Percentiles rank a stretch among this genome's conserved stretches.
Conservation (phyloP, 2,888 invertebrate species). For the Platycheirus rosarum region DNA sequence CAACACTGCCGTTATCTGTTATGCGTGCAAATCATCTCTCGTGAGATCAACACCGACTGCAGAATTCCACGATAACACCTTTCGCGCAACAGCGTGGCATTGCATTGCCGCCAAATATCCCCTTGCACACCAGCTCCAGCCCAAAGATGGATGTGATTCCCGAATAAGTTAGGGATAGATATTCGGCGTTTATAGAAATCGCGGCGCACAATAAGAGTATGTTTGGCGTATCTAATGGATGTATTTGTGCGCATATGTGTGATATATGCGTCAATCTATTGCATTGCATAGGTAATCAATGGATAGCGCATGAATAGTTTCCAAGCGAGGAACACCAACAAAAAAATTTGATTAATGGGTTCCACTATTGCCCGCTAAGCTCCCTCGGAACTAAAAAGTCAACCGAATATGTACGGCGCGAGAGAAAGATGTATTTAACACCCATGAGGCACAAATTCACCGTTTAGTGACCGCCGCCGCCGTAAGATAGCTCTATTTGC, state of each 20-base stretch:
- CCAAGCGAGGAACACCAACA: conserved; percentile 35
- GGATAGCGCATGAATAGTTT: conserved; percentile 21
- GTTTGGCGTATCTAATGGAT: conserved; percentile 8
- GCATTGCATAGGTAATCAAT: conserved; percentile 56
- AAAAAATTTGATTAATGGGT: conserved; percentile 65
- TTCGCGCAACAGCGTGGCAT: conserved; percentile 48
- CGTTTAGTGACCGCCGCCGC: conserved; percentile 57
- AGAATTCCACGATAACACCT: conserved; percentile 67
- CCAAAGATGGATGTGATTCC: conserved; percentile 51
- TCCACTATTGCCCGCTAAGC: conserved; percentile 30
- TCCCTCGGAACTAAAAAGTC: too few species aligned
- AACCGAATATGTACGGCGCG: neutral
- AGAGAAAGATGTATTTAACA: conserved; percentile 69
- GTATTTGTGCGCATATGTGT: conserved; percentile 21
- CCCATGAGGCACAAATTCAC: conserved; percentile 71
- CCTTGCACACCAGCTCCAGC: conserved; percentile 3
- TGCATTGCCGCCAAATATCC: conserved; percentile 1
- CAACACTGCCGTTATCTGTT: conserved; percentile 67
- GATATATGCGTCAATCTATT: conserved; percentile 71
- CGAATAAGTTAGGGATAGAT: conserved; percentile 48
- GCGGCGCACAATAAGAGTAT: conserved; percentile 30
- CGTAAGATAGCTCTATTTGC: conserved; percentile 69
- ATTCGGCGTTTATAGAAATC: conserved; percentile 30
- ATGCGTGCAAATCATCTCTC: conserved; percentile 74
- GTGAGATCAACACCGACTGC: conserved; percentile 69